Percentiles rank a stretch among this genome's conserved stretches.
Conservation (phyloP, 64 coral and sea anemone genomes). For the Montipora capricornis region DNA sequence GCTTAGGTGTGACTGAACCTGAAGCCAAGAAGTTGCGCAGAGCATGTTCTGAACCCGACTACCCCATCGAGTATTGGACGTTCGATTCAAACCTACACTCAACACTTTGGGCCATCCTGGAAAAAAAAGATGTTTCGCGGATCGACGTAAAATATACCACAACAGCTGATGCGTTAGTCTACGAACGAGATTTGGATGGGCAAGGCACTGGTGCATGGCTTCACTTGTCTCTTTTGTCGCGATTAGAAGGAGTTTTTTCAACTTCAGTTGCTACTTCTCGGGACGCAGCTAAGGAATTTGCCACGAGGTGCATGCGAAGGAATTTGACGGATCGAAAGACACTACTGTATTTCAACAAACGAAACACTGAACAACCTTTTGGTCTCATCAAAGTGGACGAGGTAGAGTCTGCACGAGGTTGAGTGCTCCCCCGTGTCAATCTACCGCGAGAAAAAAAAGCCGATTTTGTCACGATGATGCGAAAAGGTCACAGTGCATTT, state of each 20-base stretch:
- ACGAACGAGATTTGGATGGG: background rate
- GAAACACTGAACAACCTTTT: background rate
- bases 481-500: background rate
- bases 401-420: background rate
- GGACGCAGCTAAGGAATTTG: background rate
- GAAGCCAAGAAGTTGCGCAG: background rate
- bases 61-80: slow-evolving; percentile 1
- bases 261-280: background rate
- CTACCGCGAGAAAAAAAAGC: background rate
- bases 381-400: background rate
- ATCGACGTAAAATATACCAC: background rate
- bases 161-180: background rate
- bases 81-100: background rate
- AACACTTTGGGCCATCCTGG: too few relatives aligned
- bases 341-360: background rate
- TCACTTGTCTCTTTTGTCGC: background rate
- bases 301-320: background rate
- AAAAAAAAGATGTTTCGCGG: too few relatives aligned
- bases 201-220: background rate
- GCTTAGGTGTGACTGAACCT: background rate
- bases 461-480: background rate
- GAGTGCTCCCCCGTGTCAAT: background rate
- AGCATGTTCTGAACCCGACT: background rate
- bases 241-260: background rate
- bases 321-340: background rate